Conservation (phyloP, 1,140 invertebrate genomes). For the Panagrolaimus sp. region DNA sequence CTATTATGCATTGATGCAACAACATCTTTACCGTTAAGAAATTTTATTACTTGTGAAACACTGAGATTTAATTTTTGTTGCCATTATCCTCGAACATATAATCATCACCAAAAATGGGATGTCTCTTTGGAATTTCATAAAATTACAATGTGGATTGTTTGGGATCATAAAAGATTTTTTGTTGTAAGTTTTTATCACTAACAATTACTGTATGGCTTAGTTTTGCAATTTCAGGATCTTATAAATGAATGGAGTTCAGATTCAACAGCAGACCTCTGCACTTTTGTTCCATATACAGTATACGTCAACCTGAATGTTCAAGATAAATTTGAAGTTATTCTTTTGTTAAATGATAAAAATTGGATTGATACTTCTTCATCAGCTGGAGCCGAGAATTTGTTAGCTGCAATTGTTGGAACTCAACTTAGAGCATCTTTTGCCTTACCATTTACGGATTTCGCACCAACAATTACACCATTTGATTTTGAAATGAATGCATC, state of each 20-base stretch:
- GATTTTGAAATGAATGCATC: constrained; percentile 44
- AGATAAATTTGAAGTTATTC: constrained; percentile 84
- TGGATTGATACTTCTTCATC: constrained; percentile 75
- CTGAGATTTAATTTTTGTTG: constrained; percentile 61
- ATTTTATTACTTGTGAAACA: constrained; percentile 63
- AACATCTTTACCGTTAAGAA: constrained; percentile 62
- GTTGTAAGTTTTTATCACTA: constrained; percentile 36
- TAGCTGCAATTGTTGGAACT: constrained; percentile 50
- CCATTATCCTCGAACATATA: constrained; percentile 61
- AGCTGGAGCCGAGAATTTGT: constrained; percentile 45
- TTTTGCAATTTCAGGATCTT: constrained; percentile 66
- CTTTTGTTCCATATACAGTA: constrained; percentile 95
- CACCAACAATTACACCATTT: constrained; percentile 38
- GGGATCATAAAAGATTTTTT: constrained; percentile 63
- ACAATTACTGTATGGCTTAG: background rate
- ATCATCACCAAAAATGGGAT: constrained; percentile 62
- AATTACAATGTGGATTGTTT: constrained; percentile 61
- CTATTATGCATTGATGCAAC: constrained; percentile 61
- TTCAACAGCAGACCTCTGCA: constrained; percentile 76
- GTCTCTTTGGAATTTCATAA: constrained; percentile 61
- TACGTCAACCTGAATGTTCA: constrained; percentile 82
- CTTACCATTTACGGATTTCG: constrained; percentile 52
- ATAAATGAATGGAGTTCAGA: constrained; percentile 93
- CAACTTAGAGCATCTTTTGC: constrained; percentile 46
- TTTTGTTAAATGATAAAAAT: constrained; percentile 90